Evolutionary conservation across 1,140 invertebrate genomes (phyloP), one percentile per base, ranked within the genome.

Genomic region (Physella acuta): DNA sequence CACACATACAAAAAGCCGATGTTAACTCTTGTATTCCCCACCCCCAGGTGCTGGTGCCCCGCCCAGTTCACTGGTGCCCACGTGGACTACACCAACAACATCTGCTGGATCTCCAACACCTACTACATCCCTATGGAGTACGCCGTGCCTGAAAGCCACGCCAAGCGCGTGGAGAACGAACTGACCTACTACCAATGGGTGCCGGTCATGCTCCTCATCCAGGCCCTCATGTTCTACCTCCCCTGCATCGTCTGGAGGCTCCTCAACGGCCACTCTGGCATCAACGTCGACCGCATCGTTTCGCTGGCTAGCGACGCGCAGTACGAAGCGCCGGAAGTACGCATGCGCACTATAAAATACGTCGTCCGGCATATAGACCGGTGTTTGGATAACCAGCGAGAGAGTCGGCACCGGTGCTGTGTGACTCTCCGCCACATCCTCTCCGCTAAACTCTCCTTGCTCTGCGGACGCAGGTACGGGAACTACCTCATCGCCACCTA

Each of bases 171-270:
- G 58, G 78, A 80, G 33, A 79, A 78, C 51, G 78, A 84, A 68
- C 74, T 85, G 55, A 81, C 81, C 65, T 89, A 89, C 73, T 88
- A 88, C 75, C 88, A 88, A 74, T 88, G 88, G 88, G 85, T 88
- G 5, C 88, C 88, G 4, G 84, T 88, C 34, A 87, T 88, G 69
- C 75, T 88, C 17, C 74, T 88, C 31, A 79, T 88, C 2, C 87
- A 88, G 78, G 88, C 87, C 3, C 81, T 87, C 33, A 79, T 88
- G 61, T 89, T 88, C 76, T 88, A 88, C 73, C 66, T 88, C 64
- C 88, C 88, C 0, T 87, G 88, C 69, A 85, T 88, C 20, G 79
- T 88, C 24, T 89, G 88, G 87, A 80, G 87, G 34, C 82, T 86
- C 28, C 73, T 88, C 31, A 86, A 87, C 67, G 80, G 80, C 55